Base-by-base conservation (phyloP, 2,888 invertebrate genomes). In the Ecdyonurus torrentis region DNA sequence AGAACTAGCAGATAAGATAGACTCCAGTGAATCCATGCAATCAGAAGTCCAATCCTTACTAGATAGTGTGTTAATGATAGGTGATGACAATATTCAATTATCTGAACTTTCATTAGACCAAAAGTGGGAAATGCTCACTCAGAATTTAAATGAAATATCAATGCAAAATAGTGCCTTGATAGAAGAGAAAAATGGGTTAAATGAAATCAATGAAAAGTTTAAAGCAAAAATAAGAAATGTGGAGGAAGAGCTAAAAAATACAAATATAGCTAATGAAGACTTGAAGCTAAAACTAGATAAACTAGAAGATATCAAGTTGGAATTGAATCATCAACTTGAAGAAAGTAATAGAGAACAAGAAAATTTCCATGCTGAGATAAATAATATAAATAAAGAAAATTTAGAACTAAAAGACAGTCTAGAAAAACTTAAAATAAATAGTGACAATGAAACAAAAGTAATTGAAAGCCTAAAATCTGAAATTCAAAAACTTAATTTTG, bases 261-360 rank as follows among this genome's bases (percentile, higher is more conserved):
- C 69, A 2, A 23, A 71, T 23, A 67, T 67, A 53, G 63, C 65
- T 0, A 69, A 69, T 60, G 71, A 69, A 61, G 66, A 66, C 19
- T 65, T 71, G 55, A 53, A 78, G 65, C 76, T 10, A 37, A 15
- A 37, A 37, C 15, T 37, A 37, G 37, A 77, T 19, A 77, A 77
- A 71, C 70, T 79, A 25, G 75, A 77, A 67, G 75, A 76, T 65
- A 71, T 80, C 61, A 70, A 77, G 58, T 74, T 78, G 69, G 77
- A 78, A 70, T 79, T 79, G 66, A 73, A 72, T 22, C 71, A 77
- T 62, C 71, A 77, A 37, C 70, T 78, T 63, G 77, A 81, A 70
- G 79, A 81, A 68, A 77, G 80, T 68, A 74, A 77, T 50, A 77
- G 77, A 67, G 73, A 79, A 18, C 78, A 81, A 69, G 77, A 79